These are phyloP conservation scores for Muntiacus reevesi DNA, from an alignment of 2,113 vertebrate genomes.

Conservation along the genomic window DNA sequence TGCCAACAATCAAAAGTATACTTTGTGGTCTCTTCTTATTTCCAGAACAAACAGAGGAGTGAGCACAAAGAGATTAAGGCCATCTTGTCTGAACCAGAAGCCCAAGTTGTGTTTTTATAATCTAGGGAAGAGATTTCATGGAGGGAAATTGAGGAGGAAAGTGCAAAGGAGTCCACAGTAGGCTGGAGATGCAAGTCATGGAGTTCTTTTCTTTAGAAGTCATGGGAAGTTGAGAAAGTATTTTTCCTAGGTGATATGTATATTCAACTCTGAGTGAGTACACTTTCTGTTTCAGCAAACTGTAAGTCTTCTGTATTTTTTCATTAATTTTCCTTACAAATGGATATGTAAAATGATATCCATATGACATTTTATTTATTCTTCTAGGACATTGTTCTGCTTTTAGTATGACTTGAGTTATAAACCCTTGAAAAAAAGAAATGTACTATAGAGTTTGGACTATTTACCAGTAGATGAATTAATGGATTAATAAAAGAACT, in stretches of 20 bases:
- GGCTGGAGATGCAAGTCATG: neutral
- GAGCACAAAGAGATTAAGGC: neutral
- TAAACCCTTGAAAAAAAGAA: neutral
- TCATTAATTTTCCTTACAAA: neutral
- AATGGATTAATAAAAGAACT: neutral
- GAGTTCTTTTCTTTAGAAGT: neutral
- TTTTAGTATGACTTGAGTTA: neutral
- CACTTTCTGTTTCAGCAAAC: neutral
- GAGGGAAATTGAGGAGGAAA: neutral
- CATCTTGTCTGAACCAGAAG: neutral
- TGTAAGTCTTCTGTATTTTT: neutral
- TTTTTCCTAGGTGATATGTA: neutral
- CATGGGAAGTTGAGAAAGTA: neutral
- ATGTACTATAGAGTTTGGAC: neutral
- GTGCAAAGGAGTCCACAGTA: neutral
- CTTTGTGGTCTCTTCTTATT: neutral
- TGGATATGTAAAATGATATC: neutral
- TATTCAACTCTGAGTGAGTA: neutral
- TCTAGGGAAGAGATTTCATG: neutral
- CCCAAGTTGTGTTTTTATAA: neutral
- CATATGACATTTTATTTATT: neutral
- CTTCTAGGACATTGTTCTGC: neutral
- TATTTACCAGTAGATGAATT: neutral
- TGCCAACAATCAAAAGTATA: neutral
- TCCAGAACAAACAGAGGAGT: neutral